Percentiles rank a stretch among this genome's conserved stretches.
These are phyloP conservation scores for Leptinotarsa juncta DNA, from an alignment of 2,888 invertebrate species.

Conservation along the genomic window DNA sequence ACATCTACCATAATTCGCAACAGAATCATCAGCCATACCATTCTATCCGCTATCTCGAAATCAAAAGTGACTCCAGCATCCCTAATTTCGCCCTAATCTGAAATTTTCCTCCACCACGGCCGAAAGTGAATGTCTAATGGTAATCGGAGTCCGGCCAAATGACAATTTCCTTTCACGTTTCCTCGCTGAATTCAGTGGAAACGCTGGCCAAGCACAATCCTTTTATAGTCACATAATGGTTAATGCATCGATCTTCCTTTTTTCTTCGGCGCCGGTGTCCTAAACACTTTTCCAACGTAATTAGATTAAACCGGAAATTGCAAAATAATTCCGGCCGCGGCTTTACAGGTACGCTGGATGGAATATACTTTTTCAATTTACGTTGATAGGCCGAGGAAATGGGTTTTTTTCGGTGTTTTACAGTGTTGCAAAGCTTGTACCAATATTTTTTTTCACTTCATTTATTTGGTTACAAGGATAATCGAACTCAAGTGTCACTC, in stretches of 20 bases:
- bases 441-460: too few species aligned
- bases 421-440: too few species aligned
- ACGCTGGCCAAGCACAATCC: conserved; percentile 31
- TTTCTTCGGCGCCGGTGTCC: conserved; percentile 24
- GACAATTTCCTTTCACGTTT: conserved; percentile 17
- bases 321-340: conserved; percentile 10
- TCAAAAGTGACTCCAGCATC: background rate
- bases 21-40: background rate
- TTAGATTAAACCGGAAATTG: conserved; percentile 32
- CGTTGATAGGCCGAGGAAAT: background rate
- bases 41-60: background rate
- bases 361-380: conserved; percentile 22
- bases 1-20: too few species aligned
- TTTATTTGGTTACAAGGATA: too few species aligned
- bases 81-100: background rate
- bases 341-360: background rate
- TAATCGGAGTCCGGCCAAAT: conserved; percentile 11
- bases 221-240: conserved; percentile 29
- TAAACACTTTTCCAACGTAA: conserved; percentile 29
- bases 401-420: too few species aligned
- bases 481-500: too few species aligned
- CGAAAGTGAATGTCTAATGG: conserved; percentile 14
- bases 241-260: conserved; percentile 25
- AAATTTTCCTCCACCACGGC: background rate
- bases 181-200: conserved; percentile 22